Evolutionary conservation across 2,888 invertebrate genomes (phyloP), one percentile per base, ranked within the genome.

Genomic region (Orthonevra nobilis): DNA sequence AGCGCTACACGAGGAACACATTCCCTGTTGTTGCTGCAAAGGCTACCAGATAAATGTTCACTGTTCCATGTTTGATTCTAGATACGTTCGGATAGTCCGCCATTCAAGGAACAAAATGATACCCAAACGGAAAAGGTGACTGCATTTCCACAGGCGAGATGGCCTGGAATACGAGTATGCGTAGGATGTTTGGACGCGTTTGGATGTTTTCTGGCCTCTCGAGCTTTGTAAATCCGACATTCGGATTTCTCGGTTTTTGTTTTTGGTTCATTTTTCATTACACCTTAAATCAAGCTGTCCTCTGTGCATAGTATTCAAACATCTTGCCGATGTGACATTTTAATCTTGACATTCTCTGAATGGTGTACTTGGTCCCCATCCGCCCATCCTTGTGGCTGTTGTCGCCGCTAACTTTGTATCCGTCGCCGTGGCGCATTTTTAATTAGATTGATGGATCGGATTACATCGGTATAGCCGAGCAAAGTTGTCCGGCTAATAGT

Each of bases 371-470:
- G 15, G 23, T 40, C 28, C 23, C 44, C 36, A 44, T 46, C 30
- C n/a, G n/a, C 23, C 26, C 12, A 34, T 56, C 17, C 44, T 46
- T 2, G 20, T 58, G 9, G 34, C 40, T 14, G 72, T 56, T 40
- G 64, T 64, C 56, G 56, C 46, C 60, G 50, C 60, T 42, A 61
- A 34, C 69, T 12, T 63, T 15, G 34, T 40, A 44, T 19, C 34
- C 40, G 61, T 54, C 46, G 73, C 40, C 32, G 36, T 40, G 61
- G 42, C 70, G 69, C 3, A 23, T 70, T 75, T 75, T 81, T 81
- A 82, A 82, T 82, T 82, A 82, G 82, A 82, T 82, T 82, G 81
- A 82, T 82, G 75, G 82, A 82, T 81, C 82, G 82, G 81, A 77
- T 82, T 81, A 81, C 79, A 73, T 56, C 30, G 34, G 44, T 26